A percentile compares a stretch with the other conserved stretches of the same genome.
phyloP scores from a whole-genome alignment of 1,140 invertebrate species.

The Lepeophtheirus salmonis region DNA sequence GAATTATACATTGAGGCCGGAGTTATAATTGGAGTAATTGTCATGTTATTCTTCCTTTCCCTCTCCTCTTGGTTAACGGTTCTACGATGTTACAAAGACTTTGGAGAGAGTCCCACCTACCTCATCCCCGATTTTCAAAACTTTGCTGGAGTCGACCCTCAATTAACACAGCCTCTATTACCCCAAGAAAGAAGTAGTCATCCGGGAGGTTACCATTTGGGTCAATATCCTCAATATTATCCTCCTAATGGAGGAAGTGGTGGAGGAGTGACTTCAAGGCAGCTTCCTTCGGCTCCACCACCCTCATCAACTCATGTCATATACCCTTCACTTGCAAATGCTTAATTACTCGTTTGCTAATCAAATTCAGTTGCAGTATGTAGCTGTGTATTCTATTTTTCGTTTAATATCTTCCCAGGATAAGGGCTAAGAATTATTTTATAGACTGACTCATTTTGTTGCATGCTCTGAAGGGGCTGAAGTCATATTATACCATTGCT shows the following conservation, averaged over 20 bases:
- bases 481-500: no score
- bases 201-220: constrained; percentile 4
- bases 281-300: constrained; percentile 7
- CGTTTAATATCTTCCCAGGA: no score
- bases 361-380: no score
- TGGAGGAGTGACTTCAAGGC: neutral
- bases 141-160: neutral
- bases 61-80: constrained; percentile 13
- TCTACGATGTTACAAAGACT: constrained; percentile 1
- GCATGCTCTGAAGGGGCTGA: no score
- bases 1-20: constrained; percentile 2
- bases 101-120: neutral
- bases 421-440: no score
- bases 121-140: neutral
- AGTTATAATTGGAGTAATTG: neutral
- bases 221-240: constrained; percentile 15
- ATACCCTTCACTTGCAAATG: neutral
- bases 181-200: neutral
- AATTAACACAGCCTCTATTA: constrained; percentile 4
- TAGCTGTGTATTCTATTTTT: no score
- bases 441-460: no score
- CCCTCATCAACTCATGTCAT: neutral
- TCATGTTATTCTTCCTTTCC: constrained; percentile 3
- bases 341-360: no score
- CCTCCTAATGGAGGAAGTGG: neutral